These are phyloP conservation scores for Chymomyza procnemis DNA, from an alignment of 2,888 invertebrate genomes.

Conservation along the genomic window DNA sequence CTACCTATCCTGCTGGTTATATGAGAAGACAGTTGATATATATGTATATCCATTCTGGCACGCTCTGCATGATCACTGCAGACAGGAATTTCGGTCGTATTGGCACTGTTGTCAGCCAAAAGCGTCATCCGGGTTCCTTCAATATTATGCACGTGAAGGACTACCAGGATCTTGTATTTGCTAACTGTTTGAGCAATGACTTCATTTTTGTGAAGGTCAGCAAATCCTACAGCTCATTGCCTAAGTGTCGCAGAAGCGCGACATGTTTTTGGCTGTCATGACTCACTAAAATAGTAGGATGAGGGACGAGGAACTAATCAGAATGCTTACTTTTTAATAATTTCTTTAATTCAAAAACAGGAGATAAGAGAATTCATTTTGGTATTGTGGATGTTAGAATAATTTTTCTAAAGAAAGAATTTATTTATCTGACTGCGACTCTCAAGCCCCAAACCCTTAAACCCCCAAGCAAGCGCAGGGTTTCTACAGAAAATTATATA, in stretches of 20 bases:
- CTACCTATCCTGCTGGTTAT: no score
- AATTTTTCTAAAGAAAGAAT: no score
- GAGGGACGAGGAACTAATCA: conserved; percentile 47
- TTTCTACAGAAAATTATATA: no score
- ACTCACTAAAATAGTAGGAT: conserved; percentile 74
- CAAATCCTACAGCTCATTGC: conserved; percentile 98
- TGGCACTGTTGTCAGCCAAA: conserved; percentile 97
- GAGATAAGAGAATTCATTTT: no score
- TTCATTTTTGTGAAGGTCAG: conserved; percentile 99
- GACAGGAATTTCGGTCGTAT: conserved; percentile 99
- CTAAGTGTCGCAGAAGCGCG: conserved; percentile 99
- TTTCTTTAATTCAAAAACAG: no score
- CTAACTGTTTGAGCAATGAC: conserved; percentile 97
- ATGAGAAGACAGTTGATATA: no score
- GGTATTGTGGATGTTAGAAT: no score
- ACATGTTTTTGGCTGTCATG: conserved; percentile 96
- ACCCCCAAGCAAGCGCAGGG: no score
- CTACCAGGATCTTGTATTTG: conserved; percentile 97
- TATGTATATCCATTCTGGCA: no score
- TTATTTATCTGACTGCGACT: no score
- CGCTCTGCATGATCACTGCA: conserved; percentile 99
- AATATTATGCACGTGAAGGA: conserved; percentile 99
- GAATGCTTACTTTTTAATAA: conserved; percentile 70
- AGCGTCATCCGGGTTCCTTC: conserved; percentile 99
- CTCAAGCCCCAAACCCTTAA: no score